phyloP scores from a whole-genome alignment of 2,888 invertebrate species.

The Itoplectis maculator region DNA sequence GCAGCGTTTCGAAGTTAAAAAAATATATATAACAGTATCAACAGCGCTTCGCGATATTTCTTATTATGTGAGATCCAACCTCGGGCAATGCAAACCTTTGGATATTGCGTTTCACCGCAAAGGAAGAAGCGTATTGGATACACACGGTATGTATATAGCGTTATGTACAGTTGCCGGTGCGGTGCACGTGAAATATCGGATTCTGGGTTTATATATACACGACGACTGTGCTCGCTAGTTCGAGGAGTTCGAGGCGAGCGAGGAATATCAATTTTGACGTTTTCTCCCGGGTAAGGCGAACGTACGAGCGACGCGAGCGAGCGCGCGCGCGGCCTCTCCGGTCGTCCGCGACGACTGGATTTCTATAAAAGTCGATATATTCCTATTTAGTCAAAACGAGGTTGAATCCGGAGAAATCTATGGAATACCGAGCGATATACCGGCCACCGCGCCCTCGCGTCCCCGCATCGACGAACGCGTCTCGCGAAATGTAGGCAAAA shows the following conservation, averaged over 20 bases:
- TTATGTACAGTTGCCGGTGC: neutral
- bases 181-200: conserved; percentile 80
- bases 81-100: conserved; percentile 44
- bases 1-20: too few species aligned
- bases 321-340: conserved; percentile 57
- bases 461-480: conserved; percentile 11
- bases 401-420: conserved; percentile 80
- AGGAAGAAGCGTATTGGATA: conserved; percentile 38
- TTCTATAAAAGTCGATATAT: conserved; percentile 79
- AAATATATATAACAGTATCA: neutral
- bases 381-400: conserved; percentile 81
- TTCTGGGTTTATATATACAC: conserved; percentile 80
- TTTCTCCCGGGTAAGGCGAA: conserved; percentile 70
- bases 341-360: conserved; percentile 65
- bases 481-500: conserved; percentile 55
- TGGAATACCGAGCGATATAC: conserved; percentile 80
- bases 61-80: conserved; percentile 38
- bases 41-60: conserved; percentile 4
- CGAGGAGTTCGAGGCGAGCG: conserved; percentile 76
- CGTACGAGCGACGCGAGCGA: conserved; percentile 42
- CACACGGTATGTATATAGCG: conserved; percentile 11
- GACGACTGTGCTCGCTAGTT: conserved; percentile 66
- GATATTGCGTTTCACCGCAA: conserved; percentile 32
- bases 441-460: conserved; percentile 48
- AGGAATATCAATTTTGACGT: conserved; percentile 83